Percentiles rank a stretch among this genome's conserved stretches.
phyloP scores from a whole-genome alignment of 1,140 invertebrate genomes.

The Diorhabda elongata region DNA sequence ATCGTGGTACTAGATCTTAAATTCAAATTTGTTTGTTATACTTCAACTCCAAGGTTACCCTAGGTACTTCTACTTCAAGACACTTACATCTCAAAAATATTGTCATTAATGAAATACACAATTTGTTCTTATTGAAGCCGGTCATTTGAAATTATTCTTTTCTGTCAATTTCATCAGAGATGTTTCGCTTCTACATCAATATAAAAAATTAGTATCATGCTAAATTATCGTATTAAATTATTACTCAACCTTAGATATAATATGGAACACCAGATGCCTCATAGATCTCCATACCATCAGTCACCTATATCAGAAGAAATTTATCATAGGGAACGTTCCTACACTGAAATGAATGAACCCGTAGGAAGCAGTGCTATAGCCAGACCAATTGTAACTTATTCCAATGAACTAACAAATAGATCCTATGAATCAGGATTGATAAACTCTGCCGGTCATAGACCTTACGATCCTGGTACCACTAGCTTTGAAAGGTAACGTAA shows the following conservation, averaged over 20 bases:
- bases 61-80: too few relatives aligned
- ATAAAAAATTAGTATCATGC: too few relatives aligned
- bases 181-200: too few relatives aligned
- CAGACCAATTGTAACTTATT: slow-evolving; percentile 60
- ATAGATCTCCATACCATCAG: slow-evolving; percentile 63
- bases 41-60: background rate
- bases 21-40: background rate
- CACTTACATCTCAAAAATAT: too few relatives aligned
- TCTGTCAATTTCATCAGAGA: too few relatives aligned
- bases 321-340: slow-evolving; percentile 51
- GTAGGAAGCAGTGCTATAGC: slow-evolving; percentile 49
- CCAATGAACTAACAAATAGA: slow-evolving; percentile 54
- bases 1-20: background rate
- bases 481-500: slow-evolving; percentile 60
- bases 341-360: slow-evolving; percentile 50
- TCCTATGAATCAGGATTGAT: slow-evolving; percentile 47
- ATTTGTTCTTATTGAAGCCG: too few relatives aligned
- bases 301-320: slow-evolving; percentile 53
- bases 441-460: slow-evolving; percentile 54
- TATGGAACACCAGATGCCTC: slow-evolving; percentile 55
- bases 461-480: slow-evolving; percentile 57
- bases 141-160: too few relatives aligned
- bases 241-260: slow-evolving; percentile 45
- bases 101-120: too few relatives aligned
- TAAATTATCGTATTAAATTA: background rate